Percentiles rank a stretch among this genome's conserved stretches.
Conservation (phyloP, 2,113 vertebrate genomes). For the Osmerus mordax region DNA sequence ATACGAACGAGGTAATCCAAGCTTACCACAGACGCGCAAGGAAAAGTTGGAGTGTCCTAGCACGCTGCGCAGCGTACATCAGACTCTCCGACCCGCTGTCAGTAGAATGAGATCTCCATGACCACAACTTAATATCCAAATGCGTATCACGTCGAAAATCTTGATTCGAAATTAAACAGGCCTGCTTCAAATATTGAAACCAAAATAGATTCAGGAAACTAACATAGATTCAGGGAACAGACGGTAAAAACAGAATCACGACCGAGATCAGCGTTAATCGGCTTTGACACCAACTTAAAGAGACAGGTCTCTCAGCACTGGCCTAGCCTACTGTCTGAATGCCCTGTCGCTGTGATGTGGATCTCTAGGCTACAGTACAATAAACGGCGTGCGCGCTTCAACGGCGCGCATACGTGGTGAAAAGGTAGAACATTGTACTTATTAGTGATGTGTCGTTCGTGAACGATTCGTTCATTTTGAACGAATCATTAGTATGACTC, state of each 20-base stretch:
- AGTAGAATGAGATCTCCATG: background rate
- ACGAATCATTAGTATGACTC: too few relatives aligned
- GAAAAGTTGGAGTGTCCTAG: slow-evolving; percentile 50
- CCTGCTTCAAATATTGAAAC: slow-evolving; percentile 5
- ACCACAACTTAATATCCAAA: background rate
- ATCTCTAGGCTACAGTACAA: background rate
- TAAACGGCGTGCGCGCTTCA: slow-evolving; percentile 4
- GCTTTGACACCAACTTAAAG: slow-evolving; percentile 82
- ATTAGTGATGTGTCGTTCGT: background rate
- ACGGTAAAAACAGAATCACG: slow-evolving; percentile 73
- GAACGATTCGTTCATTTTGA: too few relatives aligned
- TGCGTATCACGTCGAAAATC: background rate
- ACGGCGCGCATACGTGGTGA: background rate
- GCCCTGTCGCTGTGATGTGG: background rate
- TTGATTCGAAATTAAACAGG: background rate
- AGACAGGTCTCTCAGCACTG: slow-evolving; percentile 65
- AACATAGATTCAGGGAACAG: slow-evolving; percentile 68
- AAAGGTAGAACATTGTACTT: background rate
- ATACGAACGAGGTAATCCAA: slow-evolving; percentile 44
- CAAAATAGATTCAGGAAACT: slow-evolving; percentile 53
- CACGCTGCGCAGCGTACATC: slow-evolving; percentile 17
- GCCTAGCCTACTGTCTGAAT: background rate
- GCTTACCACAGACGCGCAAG: slow-evolving; percentile 36
- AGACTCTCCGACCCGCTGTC: background rate
- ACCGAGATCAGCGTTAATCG: slow-evolving; percentile 82